Evolutionary conservation across 2,888 invertebrate genomes (phyloP), one percentile per base, ranked within the genome.

Genomic region (Dolomedes plantarius): DNA sequence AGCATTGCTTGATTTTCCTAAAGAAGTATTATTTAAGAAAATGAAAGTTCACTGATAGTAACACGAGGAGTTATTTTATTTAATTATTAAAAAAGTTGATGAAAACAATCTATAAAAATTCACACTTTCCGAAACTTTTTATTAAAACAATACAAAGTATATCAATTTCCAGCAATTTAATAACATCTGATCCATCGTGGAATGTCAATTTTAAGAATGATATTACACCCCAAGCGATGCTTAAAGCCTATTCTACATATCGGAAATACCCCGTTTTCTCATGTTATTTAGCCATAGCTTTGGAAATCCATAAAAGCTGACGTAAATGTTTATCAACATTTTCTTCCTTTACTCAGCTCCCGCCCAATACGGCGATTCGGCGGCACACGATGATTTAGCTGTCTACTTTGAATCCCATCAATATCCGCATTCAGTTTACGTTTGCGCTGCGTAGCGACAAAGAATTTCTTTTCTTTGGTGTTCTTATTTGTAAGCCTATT

Each of bases 261-360:
- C 46, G 16, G 13, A 16, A 46, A 46, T 46, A 16, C 46, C 16
- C 2, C 16, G 46, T 46, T 46, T 2, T 46, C 46, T 16, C 16
- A 2, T 16, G 9, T 16, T 46, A 46, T 46, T 46, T 46, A 16
- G 46, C 46, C 16, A 16, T 46, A 16, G 46, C 46, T 46, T 16
- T 16, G 46, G 16, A 46, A 46, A 46, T 46, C 46, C 16, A 46
- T 46, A 46, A 16, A 46, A 46, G 46, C 36, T 46, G 46, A 46
- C 46, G 46, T 46, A 46, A 46, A 46, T 46, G 46, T 46, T 46
- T 46, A 46, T 46, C 46, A 46, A 46, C 46, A 16, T 46, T 46
- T 46, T 46, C 46, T 46, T 46, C 16, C 36, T 36, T 9, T 46
- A 16, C 46, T 46, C 16, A 13, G 2, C 16, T 7, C 16, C 46